These are phyloP conservation scores for Argopecten irradians DNA, from an alignment of 1,140 invertebrate species.

Conservation along the genomic window DNA sequence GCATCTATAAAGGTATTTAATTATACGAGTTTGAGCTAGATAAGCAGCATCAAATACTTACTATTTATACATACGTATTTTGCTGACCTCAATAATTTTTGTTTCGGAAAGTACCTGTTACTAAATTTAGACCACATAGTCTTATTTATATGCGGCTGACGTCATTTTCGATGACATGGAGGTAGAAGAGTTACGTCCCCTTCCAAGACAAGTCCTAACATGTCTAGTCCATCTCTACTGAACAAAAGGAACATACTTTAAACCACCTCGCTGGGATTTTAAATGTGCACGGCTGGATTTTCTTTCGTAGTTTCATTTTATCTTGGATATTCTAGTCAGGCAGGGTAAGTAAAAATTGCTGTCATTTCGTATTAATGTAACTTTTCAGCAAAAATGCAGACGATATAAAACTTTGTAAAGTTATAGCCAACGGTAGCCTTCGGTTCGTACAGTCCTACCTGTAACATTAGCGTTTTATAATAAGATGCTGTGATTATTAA, in stretches of 20 bases:
- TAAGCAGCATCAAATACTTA: not conserved
- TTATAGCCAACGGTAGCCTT: not conserved
- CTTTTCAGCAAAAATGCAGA: not conserved
- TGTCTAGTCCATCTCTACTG: conserved; percentile 9
- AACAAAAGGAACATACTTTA: conserved; percentile 11
- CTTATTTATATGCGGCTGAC: not conserved
- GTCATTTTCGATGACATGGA: conserved; percentile 16
- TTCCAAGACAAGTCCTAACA: not conserved
- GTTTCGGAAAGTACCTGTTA: not conserved
- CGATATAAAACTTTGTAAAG: not conserved
- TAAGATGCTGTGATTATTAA: not conserved
- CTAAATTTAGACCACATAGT: not conserved
- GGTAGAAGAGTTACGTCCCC: not conserved
- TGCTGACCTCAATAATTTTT: not conserved
- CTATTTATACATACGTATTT: not conserved
- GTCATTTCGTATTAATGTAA: not conserved
- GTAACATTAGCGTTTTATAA: not conserved
- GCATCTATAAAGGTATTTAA: not conserved
- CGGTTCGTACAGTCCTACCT: not conserved
- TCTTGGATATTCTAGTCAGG: not conserved
- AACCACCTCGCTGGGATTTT: not conserved
- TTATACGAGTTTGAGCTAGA: not conserved
- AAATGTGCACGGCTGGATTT: not conserved
- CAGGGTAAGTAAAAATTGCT: not conserved
- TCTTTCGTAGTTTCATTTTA: not conserved